Conservation (phyloP, 2,888 invertebrate species). For the Allophyes oxyacanthae region DNA sequence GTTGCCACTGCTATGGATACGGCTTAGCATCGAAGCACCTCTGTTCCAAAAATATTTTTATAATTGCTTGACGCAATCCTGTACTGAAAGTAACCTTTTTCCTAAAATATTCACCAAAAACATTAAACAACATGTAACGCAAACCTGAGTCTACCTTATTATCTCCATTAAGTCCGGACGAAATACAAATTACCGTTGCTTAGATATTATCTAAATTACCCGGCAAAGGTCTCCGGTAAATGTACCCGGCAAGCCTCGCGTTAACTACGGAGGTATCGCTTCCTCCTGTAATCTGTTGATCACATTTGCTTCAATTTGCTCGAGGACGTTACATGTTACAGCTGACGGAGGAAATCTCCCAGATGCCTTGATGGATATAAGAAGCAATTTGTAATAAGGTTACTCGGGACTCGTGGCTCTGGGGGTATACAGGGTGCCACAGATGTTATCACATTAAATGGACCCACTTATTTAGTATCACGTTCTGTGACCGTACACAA, state of each 20-base stretch:
- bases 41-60: too few relatives aligned
- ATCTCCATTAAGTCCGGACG: too few relatives aligned
- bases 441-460: too few relatives aligned
- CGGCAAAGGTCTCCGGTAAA: not conserved
- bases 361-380: not conserved
- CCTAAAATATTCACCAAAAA: not conserved
- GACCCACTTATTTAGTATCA: too few relatives aligned
- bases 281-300: slow-evolving; percentile 22
- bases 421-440: too few relatives aligned
- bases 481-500: too few relatives aligned
- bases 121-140: not conserved
- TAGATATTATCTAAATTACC: slow-evolving; percentile 18
- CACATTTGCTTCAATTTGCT: slow-evolving; percentile 22
- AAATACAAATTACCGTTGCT: not conserved
- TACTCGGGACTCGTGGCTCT: too few relatives aligned
- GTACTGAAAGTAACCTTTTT: not conserved
- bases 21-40: too few relatives aligned
- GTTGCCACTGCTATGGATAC: too few relatives aligned
- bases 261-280: slow-evolving; percentile 11
- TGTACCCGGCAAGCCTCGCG: not conserved
- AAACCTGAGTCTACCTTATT: not conserved
- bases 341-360: not conserved
- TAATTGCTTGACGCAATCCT: not conserved
- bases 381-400: not conserved
- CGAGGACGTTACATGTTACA: slow-evolving; percentile 6